Conservation (phyloP, 2,113 vertebrate species). For the Empidonax traillii region DNA sequence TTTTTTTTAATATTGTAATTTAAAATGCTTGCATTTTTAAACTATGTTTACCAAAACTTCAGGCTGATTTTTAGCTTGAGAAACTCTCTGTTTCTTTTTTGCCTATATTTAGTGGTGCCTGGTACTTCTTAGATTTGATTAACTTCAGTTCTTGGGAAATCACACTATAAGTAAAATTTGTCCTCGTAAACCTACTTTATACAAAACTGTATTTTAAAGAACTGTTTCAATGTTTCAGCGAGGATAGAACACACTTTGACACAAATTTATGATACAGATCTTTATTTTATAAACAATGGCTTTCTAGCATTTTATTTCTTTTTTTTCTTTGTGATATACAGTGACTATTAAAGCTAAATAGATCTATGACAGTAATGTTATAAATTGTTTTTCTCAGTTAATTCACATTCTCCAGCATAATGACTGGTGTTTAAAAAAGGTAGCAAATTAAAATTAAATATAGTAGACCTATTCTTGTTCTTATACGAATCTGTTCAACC, state of each 20-base stretch:
- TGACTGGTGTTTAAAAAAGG: background rate
- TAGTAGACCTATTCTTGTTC: background rate
- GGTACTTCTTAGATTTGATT: constrained; percentile 59
- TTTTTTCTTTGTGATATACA: background rate
- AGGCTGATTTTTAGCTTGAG: background rate
- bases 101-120: constrained; percentile 25
- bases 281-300: background rate
- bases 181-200: background rate
- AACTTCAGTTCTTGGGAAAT: constrained; percentile 37
- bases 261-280: background rate
- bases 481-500: background rate
- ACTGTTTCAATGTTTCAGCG: background rate
- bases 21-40: constrained; percentile 32
- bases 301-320: background rate
- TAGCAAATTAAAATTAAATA: background rate
- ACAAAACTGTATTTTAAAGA: background rate
- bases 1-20: background rate
- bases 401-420: background rate
- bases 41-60: constrained; percentile 19
- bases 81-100: background rate
- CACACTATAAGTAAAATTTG: constrained; percentile 27
- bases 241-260: background rate
- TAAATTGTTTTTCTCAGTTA: background rate
- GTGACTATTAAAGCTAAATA: background rate
- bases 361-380: background rate